These are phyloP conservation scores for Rhinichthys osculus DNA, from an alignment of 2,797 vertebrate species.

Conservation along the genomic window DNA sequence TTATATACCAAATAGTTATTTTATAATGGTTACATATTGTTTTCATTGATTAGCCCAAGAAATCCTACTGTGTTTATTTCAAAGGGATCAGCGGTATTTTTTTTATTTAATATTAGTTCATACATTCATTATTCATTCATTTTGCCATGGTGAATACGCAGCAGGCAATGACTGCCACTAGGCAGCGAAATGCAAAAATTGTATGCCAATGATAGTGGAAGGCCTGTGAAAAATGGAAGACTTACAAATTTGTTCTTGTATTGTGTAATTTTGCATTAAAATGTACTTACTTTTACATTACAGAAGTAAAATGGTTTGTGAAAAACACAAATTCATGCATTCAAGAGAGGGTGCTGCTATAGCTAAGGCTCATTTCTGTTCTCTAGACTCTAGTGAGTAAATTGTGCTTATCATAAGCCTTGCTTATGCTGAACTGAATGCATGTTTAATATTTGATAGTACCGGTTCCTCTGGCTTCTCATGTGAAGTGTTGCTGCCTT, in stretches of 20 bases:
- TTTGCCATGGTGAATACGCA: not conserved
- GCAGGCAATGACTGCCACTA: not conserved
- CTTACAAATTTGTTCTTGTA: too few species aligned
- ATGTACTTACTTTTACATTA: not conserved
- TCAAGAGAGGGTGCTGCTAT: not conserved
- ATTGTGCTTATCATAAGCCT: not conserved
- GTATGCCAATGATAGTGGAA: not conserved
- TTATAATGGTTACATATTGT: not conserved
- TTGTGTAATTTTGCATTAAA: not conserved
- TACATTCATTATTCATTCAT: not conserved
- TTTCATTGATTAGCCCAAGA: not conserved
- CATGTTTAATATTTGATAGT: constrained; percentile 45
- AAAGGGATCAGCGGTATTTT: not conserved
- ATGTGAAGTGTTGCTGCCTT: constrained; percentile 12
- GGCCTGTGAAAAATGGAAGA: not conserved
- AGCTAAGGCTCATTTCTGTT: not conserved
- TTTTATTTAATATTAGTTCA: not conserved
- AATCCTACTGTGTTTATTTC: not conserved
- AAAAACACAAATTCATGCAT: not conserved
- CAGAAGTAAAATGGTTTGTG: not conserved
- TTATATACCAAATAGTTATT: not conserved
- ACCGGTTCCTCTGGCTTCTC: constrained; percentile 14
- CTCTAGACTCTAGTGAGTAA: not conserved
- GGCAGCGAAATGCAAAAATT: not conserved
- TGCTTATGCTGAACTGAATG: constrained; percentile 11